phyloP scores from a whole-genome alignment of 2,113 vertebrate genomes.

The Cynopterus brachyotis region DNA sequence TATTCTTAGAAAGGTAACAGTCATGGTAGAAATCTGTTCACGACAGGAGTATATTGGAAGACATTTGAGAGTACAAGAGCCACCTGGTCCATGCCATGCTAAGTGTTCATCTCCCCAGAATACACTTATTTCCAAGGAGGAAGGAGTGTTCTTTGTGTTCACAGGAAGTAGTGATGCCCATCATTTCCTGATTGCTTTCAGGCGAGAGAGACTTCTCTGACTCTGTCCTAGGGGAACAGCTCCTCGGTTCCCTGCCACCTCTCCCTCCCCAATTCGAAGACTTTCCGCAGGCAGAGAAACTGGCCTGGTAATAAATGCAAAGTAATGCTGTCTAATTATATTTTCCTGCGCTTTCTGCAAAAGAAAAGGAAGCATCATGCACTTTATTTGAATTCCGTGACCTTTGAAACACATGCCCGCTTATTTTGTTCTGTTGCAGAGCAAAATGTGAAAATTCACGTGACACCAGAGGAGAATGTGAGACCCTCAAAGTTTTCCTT shows the following conservation, averaged over 20 bases:
- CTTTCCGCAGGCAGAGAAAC: not conserved
- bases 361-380: not conserved
- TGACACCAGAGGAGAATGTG: not conserved
- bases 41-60: not conserved
- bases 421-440: not conserved
- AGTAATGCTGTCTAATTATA: not conserved
- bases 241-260: not conserved
- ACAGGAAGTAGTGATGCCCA: accelerated
- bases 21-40: not conserved
- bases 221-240: not conserved
- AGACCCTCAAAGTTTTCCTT: not conserved
- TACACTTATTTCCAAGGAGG: not conserved
- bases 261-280: not conserved
- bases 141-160: accelerated
- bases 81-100: accelerated
- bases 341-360: not conserved
- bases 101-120: not conserved
- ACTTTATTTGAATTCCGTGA: not conserved
- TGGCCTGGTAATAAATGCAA: not conserved
- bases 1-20: not conserved
- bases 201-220: not conserved
- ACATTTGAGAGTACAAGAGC: not conserved
- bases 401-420: constrained; percentile 3
- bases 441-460: not conserved
- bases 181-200: not conserved